Conservation (phyloP, 1,140 invertebrate species). For the Liolophura sinensis region DNA sequence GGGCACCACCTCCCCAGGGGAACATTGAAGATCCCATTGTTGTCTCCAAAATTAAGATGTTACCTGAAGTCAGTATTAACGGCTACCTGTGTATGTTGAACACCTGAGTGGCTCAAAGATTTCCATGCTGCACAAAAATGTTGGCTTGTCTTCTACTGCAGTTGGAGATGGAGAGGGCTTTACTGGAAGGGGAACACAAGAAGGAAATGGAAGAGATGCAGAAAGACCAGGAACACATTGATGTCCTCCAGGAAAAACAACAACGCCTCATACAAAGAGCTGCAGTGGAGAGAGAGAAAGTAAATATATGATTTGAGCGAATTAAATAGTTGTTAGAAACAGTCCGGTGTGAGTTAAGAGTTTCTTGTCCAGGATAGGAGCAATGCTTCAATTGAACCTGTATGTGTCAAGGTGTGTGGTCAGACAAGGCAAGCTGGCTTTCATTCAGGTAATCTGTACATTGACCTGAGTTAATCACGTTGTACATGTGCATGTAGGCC, state of each 20-base stretch:
- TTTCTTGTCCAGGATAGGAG: too few relatives aligned
- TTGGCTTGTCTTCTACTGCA: conserved; percentile 52
- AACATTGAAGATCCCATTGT: too few relatives aligned
- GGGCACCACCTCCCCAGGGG: too few relatives aligned
- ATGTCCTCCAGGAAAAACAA: conserved; percentile 43
- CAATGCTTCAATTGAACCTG: neutral
- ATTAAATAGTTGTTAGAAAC: neutral
- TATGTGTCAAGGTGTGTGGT: too few relatives aligned
- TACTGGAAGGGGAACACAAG: conserved; percentile 79
- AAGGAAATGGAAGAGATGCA: conserved; percentile 73
- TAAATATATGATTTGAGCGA: conserved; percentile 12
- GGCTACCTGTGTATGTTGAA: neutral
- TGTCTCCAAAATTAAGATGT: too few relatives aligned
- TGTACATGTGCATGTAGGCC: too few relatives aligned
- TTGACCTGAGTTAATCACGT: too few relatives aligned
- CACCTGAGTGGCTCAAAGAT: neutral
- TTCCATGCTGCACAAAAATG: neutral
- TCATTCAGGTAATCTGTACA: too few relatives aligned
- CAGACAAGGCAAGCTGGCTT: too few relatives aligned
- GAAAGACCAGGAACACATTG: conserved; percentile 69
- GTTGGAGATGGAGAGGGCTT: conserved; percentile 82
- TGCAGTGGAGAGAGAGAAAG: conserved; percentile 45
- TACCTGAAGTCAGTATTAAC: too few relatives aligned
- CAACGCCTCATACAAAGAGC: conserved; percentile 40
- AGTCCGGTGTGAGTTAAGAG: neutral